phyloP scores from a whole-genome alignment of 2,888 invertebrate species.

The Leucophenga maculata region DNA sequence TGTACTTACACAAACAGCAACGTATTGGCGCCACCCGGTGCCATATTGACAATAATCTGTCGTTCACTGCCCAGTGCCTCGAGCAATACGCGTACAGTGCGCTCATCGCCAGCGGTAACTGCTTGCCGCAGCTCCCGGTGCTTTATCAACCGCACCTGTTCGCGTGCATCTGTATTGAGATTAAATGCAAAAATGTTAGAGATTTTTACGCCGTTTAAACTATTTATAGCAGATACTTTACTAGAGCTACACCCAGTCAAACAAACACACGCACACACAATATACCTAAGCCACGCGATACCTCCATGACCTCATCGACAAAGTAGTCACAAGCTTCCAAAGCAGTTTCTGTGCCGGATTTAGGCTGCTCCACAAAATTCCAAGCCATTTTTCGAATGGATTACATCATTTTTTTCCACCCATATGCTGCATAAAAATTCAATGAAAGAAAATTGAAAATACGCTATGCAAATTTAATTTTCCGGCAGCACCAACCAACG shows the following conservation, averaged over 20 bases:
- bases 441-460: neutral
- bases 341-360: slow-evolving; percentile 76
- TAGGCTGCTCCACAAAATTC: slow-evolving; percentile 70
- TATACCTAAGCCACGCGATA: slow-evolving; percentile 74
- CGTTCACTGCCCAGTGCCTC: slow-evolving; percentile 79
- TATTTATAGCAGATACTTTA: neutral
- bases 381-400: slow-evolving; percentile 61
- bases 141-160: slow-evolving; percentile 81
- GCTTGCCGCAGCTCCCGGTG: slow-evolving; percentile 85
- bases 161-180: slow-evolving; percentile 73
- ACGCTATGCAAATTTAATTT: neutral
- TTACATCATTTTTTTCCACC: slow-evolving; percentile 1
- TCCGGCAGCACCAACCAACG: slow-evolving; percentile 6
- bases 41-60: slow-evolving; percentile 86
- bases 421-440: slow-evolving; percentile 5
- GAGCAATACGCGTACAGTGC: slow-evolving; percentile 78
- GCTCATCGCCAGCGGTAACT: slow-evolving; percentile 81
- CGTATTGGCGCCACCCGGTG: slow-evolving; percentile 90
- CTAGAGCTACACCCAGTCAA: slow-evolving; percentile 23
- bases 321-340: slow-evolving; percentile 82
- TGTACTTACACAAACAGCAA: slow-evolving; percentile 85
- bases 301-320: slow-evolving; percentile 78
- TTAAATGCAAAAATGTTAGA: no score
- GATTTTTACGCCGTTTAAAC: no score
- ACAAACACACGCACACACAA: neutral